Conservation (phyloP, 2,113 vertebrate genomes). For the Poecile atricapillus region DNA sequence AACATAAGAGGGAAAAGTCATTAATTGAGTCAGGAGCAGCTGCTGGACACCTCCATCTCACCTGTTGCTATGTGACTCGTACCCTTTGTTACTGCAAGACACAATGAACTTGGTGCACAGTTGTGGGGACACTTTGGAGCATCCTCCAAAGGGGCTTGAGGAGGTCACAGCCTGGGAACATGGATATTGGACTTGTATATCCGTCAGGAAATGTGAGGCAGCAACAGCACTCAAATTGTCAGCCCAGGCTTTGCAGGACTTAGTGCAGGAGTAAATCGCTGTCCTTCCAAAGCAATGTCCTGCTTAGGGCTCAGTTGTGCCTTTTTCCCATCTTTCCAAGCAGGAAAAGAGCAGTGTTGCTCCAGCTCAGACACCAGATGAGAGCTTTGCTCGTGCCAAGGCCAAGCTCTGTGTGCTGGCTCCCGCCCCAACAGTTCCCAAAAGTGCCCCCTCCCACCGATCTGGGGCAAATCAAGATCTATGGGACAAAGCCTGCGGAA, state of each 20-base stretch:
- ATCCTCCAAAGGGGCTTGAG: not conserved
- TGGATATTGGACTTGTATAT: fast-evolving
- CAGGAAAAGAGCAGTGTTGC: not conserved
- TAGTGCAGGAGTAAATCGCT: not conserved
- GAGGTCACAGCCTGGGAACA: fast-evolving
- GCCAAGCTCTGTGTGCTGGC: not conserved
- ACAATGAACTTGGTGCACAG: fast-evolving
- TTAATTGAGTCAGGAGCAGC: not conserved
- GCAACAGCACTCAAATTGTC: fast-evolving
- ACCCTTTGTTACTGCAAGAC: not conserved
- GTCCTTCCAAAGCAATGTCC: not conserved
- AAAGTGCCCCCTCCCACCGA: not conserved
- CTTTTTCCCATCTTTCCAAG: not conserved
- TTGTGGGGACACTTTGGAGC: not conserved
- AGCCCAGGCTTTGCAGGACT: not conserved
- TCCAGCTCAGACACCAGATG: not conserved
- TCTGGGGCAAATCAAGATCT: slow-evolving; percentile 50
- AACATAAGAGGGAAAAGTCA: not conserved
- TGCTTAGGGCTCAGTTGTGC: not conserved
- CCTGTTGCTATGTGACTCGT: not conserved
- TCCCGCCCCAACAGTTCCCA: not conserved
- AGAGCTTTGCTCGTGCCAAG: not conserved
- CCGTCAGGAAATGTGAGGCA: fast-evolving
- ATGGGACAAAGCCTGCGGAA: slow-evolving; percentile 23
- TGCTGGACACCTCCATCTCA: not conserved